Evolutionary conservation across 2,797 vertebrate genomes (phyloP), one percentile per base, ranked within the genome.

Genomic region (Enoplosus armatus): DNA sequence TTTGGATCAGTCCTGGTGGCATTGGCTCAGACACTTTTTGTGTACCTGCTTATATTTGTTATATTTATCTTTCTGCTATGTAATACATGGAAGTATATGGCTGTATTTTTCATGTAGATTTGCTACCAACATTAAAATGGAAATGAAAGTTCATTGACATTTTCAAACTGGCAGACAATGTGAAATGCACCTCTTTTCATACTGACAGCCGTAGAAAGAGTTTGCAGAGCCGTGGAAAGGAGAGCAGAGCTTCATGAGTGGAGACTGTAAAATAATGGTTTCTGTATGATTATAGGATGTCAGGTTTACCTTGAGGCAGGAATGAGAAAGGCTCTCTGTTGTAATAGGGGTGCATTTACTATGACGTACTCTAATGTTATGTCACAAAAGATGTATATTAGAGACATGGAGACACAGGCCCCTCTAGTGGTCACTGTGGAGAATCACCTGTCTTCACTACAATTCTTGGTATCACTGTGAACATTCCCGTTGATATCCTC

Each of bases 361-460:
- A 8, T n/a, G 22, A 24, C 43, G 45, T 6, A 26, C 26, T 9
- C 1, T n/a, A 11, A 18, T 39, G 4, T 68, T 24, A 2, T 22
- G 45, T 22, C 6, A 47, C 9, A 22, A 22, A 3, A 9, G 45
- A 22, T 47, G 45, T 47, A 47, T 47, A 56, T 54, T 68, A 26
- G 3, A 78, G 53, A 61, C 37, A 47, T 22, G n/a, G 22, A 26
- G 37, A 41, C 29, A 47, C 6, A 20, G 3, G 6, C 37, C 84
- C 85, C 75, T 77, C 86, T 84, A 62, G 83, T 88, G 87, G 83
- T 45, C 50, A 24, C 2, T 39, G 7, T 18, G 11, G 58, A 27
- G 41, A 78, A 69, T 67, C 18, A 35, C 68, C 6, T 33, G 1
- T n/a, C 27, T 43, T 35, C 18, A 15, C 16, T 37, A 27, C 22